Base-by-base conservation (phyloP, 2,797 vertebrate species). In the Scolopax bukidnonensis region DNA sequence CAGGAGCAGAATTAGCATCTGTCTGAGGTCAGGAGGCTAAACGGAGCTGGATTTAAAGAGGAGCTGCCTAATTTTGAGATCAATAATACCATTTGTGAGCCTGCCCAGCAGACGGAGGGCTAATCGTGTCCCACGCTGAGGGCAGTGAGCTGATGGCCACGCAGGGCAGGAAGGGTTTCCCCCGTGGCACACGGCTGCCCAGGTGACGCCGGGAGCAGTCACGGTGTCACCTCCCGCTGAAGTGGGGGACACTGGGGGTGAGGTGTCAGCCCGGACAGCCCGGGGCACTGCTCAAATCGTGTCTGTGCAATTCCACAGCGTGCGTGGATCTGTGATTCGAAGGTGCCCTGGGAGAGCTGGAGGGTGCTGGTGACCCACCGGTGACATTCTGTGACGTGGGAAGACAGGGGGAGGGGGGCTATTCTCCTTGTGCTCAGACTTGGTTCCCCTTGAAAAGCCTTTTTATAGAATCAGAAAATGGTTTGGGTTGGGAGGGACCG, bases 251-350 rank as follows among this genome's bases (percentile, higher is more conserved):
- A 5, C 11, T 2, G 7, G 30, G 48, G 16, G 17, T 1, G 8
- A 40, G n/a, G 61, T 4, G 21, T 12, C 38, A 33, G 43, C 10
- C 28, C 3, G 5, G 21, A 9, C 4, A 5, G 45, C 28, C 18
- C 11, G 1, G 7, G 2, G 4, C 5, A 7, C 64, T 2, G 2
- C 19, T 17, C 65, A 12, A 6, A 7, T 9, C 6, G 0, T 2
- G 30, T 11, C 76, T 30, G 11, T 5, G 16, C 16, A 10, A 16
- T n/a, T 13, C 3, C 32, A 13, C 3, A 2, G 16, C 6, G 10
- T 0, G 8, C 0, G 3, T 2, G 2, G 23, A 20, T 4, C 65
- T 4, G 1, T 15, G 43, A 18, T 24, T 32, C 2, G 7, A 38
- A 48, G 61, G 20, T 19, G 6, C 60, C 40, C 7, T 11, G 65